These are phyloP conservation scores for Holacanthus passer DNA, from an alignment of 2,113 vertebrate species.

Conservation along the genomic window DNA sequence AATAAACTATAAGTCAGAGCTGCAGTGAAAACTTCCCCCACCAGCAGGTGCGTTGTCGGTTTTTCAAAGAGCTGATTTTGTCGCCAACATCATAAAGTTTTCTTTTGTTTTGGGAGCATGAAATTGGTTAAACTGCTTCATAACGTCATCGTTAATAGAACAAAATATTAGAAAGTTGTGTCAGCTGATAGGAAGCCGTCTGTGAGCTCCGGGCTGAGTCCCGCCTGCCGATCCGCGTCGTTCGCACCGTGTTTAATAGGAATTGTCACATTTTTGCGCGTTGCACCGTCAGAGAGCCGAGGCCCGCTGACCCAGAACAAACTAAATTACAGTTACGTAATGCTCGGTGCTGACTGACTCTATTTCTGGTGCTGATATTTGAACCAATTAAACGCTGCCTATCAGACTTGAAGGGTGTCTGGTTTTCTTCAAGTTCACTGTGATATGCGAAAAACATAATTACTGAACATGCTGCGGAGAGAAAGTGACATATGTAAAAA, in stretches of 20 bases:
- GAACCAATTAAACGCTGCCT: conserved; percentile 72
- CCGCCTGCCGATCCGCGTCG: conserved; percentile 55
- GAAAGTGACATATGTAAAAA: conserved; percentile 40
- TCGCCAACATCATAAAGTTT: not conserved
- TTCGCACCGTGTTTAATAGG: conserved; percentile 63
- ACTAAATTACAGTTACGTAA: conserved; percentile 72
- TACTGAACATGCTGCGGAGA: conserved; percentile 40
- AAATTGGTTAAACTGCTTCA: conserved; percentile 22
- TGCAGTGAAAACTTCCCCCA: not conserved
- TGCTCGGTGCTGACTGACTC: conserved; percentile 49
- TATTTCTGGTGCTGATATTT: conserved; percentile 72
- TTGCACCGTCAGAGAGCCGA: conserved; percentile 49
- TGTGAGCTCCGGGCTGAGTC: conserved; percentile 32
- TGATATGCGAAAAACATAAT: conserved; percentile 49
- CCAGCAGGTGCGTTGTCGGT: not conserved
- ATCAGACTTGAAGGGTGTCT: conserved; percentile 70
- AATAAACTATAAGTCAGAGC: no score
- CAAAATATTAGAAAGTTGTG: conserved; percentile 15
- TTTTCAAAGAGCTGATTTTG: not conserved
- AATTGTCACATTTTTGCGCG: conserved; percentile 64
- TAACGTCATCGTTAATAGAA: conserved; percentile 8
- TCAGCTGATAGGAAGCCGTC: conserved; percentile 10
- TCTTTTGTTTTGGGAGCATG: conserved; percentile 8
- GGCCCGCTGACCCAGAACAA: conserved; percentile 76
- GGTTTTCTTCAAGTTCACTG: conserved; percentile 56